These are phyloP conservation scores for Leptinotarsa haldemani DNA, from an alignment of 2,888 invertebrate species.

Conservation along the genomic window DNA sequence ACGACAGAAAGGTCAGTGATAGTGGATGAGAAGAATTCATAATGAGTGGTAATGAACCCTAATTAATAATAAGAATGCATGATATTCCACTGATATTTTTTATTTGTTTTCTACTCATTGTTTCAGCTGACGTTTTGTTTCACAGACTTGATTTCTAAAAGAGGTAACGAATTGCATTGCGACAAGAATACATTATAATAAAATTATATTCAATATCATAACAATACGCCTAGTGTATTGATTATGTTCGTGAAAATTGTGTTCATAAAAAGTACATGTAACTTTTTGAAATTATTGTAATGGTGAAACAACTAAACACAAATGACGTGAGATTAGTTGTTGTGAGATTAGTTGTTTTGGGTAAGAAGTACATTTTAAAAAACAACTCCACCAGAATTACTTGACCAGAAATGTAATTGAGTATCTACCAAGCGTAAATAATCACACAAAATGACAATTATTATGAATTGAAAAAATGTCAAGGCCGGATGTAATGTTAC, in stretches of 20 bases:
- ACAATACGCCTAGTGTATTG: not conserved
- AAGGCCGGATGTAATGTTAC: constrained; percentile 6
- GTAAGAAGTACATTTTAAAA: not conserved
- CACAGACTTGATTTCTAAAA: constrained; percentile 7
- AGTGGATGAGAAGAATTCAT: constrained; percentile 31
- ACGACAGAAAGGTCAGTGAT: constrained; percentile 32
- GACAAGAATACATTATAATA: not conserved
- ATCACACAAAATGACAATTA: constrained; percentile 5
- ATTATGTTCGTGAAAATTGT: no score
- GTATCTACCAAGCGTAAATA: constrained; percentile 2
- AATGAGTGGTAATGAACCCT: constrained; percentile 32
- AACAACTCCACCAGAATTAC: not conserved
- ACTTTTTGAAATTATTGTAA: no score
- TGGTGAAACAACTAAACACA: no score
- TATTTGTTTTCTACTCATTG: constrained; percentile 23
- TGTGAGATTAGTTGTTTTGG: no score
- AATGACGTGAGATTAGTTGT: no score
- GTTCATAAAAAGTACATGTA: no score
- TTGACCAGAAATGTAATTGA: not conserved
- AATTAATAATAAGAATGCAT: constrained; percentile 27
- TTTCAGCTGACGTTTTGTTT: constrained; percentile 2
- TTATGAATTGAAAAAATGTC: constrained; percentile 13
- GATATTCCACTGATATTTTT: constrained; percentile 10
- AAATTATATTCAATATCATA: not conserved
- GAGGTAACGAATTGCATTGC: not conserved